phyloP scores from a whole-genome alignment of 1,140 invertebrate genomes.

The Lycorma delicatula region DNA sequence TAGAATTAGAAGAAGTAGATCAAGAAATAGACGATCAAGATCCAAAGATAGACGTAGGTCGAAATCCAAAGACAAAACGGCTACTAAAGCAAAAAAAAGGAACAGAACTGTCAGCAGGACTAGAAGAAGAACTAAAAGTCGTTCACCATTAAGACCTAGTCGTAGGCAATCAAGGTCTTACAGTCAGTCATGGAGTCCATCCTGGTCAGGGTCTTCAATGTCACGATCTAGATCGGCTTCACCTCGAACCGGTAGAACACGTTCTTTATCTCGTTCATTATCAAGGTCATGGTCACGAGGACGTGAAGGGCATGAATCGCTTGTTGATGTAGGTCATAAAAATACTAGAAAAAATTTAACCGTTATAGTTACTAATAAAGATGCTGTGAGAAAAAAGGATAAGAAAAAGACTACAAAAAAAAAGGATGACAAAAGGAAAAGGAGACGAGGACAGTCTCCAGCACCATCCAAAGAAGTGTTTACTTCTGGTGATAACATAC shows the following conservation, averaged over 20 bases:
- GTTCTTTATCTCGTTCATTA: not conserved
- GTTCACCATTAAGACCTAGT: constrained; percentile 22
- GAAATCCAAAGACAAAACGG: constrained; percentile 38
- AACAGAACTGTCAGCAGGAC: constrained; percentile 38
- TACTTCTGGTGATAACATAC: constrained; percentile 82
- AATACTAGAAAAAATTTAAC: constrained; percentile 40
- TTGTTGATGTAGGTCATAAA: not conserved
- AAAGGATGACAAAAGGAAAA: constrained; percentile 40
- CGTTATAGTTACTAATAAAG: constrained; percentile 46
- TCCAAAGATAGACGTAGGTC: constrained; percentile 21
- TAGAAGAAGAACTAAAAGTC: constrained; percentile 34
- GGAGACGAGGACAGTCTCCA: constrained; percentile 44
- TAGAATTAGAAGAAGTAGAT: constrained; percentile 23
- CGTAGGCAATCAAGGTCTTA: not conserved
- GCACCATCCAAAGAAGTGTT: constrained; percentile 80
- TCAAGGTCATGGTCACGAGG: constrained; percentile 14
- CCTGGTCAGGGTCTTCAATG: constrained; percentile 37
- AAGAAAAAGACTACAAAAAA: constrained; percentile 36
- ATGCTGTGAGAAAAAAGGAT: constrained; percentile 38
- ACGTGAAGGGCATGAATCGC: not conserved
- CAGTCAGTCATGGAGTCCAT: constrained; percentile 31
- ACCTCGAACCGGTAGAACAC: constrained; percentile 1
- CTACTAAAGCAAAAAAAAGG: constrained; percentile 37
- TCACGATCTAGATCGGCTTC: constrained; percentile 21
- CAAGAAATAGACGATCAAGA: constrained; percentile 25